These are phyloP conservation scores for Sphecodes monilicornis DNA, from an alignment of 2,888 invertebrate genomes.

Conservation along the genomic window DNA sequence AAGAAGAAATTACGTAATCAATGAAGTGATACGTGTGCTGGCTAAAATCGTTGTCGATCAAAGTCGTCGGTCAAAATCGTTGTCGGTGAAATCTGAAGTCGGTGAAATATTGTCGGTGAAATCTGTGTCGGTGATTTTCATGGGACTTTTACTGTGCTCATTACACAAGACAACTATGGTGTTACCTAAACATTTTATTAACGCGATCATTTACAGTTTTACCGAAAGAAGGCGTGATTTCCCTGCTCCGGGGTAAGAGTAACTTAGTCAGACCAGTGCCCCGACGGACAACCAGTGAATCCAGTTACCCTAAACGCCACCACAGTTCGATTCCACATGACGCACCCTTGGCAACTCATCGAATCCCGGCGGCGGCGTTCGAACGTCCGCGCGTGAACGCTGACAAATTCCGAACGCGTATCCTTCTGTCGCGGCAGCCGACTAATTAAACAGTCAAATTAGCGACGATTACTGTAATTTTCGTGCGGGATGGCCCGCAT, in stretches of 20 bases:
- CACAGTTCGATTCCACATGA: neutral
- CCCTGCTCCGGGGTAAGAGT: neutral
- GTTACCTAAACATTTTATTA: neutral
- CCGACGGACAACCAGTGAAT: neutral
- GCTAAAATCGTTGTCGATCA: no score
- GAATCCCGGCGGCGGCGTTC: neutral
- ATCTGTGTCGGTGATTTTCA: no score
- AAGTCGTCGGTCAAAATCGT: no score
- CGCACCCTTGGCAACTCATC: neutral
- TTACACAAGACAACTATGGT: no score
- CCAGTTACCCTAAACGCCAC: neutral
- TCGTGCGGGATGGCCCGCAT: slow-evolving; percentile 45
- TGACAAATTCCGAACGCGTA: slow-evolving; percentile 37
- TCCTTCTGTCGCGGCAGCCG: slow-evolving; percentile 30
- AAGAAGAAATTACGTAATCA: no score
- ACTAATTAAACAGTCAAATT: slow-evolving; percentile 68
- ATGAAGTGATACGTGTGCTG: no score
- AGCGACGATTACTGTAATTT: slow-evolving; percentile 66
- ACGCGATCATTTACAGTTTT: neutral
- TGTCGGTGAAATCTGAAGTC: no score
- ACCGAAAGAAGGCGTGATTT: neutral
- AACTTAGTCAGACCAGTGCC: neutral
- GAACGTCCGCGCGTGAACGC: slow-evolving; percentile 15
- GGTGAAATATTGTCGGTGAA: no score
- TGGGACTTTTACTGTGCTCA: no score